A percentile compares a stretch with the other conserved stretches of the same genome.
Evolutionary conservation across 2,113 vertebrate genomes (phyloP).

Genomic region (Aramus guarauna): DNA sequence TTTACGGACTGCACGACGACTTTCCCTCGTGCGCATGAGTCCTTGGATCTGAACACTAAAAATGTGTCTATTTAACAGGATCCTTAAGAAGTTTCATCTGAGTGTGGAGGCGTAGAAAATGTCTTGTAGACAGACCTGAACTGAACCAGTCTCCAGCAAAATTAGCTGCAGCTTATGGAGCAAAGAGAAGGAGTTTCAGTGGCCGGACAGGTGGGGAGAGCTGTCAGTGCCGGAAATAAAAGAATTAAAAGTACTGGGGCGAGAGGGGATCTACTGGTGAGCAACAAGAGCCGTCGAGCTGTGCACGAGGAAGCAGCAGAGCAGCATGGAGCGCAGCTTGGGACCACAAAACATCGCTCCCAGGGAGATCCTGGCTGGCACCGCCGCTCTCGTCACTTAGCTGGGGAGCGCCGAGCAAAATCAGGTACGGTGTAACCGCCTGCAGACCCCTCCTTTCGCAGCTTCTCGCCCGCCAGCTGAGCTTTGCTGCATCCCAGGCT

Average conservation of each 20-base stretch:
- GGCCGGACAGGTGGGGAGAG: background rate
- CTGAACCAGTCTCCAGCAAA: background rate
- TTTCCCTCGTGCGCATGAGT: background rate
- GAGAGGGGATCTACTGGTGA: background rate
- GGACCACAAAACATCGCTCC: accelerated
- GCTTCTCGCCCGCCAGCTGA: background rate
- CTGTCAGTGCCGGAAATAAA: background rate
- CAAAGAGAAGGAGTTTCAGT: background rate
- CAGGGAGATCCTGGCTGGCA: accelerated
- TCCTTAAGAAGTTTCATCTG: background rate
- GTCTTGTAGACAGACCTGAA: background rate
- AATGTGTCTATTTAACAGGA: background rate
- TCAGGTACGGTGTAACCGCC: accelerated
- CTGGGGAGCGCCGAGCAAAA: background rate
- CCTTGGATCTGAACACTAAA: background rate
- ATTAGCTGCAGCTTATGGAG: background rate
- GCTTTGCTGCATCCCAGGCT: background rate
- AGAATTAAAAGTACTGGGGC: accelerated
- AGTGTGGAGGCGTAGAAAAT: background rate
- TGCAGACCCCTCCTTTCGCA: background rate
- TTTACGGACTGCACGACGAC: background rate
- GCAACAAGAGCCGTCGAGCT: background rate
- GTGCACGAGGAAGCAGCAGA: background rate
- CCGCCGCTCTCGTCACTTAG: accelerated
- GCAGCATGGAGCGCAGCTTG: background rate